Evolutionary conservation across 2,113 vertebrate species (phyloP).

Genomic region (Pseudorhombus dupliciocellatus): DNA sequence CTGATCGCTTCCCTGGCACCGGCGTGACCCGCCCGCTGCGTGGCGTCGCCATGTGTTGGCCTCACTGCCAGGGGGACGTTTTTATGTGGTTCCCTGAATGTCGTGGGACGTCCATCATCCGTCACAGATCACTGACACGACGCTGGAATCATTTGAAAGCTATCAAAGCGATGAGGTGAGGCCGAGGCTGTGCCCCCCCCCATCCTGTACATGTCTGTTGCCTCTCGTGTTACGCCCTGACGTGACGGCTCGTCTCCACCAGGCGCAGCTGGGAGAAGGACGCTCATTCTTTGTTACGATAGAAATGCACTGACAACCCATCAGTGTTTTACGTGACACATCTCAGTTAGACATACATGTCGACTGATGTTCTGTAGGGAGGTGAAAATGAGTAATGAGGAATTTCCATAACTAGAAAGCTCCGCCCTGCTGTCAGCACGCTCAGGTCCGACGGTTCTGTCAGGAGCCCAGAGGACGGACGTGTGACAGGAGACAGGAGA

Average conservation of each 20-base stretch:
- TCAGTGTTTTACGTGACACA: not conserved
- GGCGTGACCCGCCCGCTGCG: conserved; percentile 37
- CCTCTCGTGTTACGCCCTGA: conserved; percentile 17
- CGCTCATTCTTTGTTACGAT: not conserved
- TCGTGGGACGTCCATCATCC: conserved; percentile 11
- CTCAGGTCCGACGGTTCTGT: not conserved
- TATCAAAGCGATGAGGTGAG: conserved; percentile 44
- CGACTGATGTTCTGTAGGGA: too few species aligned
- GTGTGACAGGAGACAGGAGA: too few species aligned
- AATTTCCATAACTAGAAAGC: too few species aligned
- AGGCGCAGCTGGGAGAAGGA: not conserved
- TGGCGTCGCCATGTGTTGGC: conserved; percentile 5
- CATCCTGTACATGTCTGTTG: conserved; percentile 34
- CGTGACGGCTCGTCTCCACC: conserved; percentile 12
- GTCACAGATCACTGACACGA: conserved; percentile 1
- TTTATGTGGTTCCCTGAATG: conserved; percentile 29
- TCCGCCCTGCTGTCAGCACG: not conserved
- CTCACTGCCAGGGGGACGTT: not conserved
- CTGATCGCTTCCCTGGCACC: conserved; percentile 38
- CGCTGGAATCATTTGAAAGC: conserved; percentile 45
- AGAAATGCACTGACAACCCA: not conserved
- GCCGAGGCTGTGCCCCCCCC: conserved; percentile 3
- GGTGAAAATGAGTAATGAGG: too few species aligned
- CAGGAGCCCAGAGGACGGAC: not conserved
- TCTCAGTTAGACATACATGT: not conserved